These are phyloP conservation scores for Geococcyx californianus DNA, from an alignment of 2,113 vertebrate species.

Conservation along the genomic window DNA sequence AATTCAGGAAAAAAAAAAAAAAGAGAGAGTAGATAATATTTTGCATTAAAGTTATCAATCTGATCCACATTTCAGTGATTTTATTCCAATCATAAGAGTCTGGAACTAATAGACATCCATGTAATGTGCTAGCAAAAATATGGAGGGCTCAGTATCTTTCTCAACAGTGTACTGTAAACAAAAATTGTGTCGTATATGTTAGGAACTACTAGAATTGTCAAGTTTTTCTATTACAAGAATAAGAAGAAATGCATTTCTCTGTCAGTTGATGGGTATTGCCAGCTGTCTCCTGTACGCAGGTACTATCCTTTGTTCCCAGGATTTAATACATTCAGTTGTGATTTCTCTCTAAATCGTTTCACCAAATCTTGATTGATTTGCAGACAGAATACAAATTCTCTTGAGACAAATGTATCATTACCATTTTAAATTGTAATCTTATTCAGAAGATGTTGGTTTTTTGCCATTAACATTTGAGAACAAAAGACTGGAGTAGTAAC, in stretches of 20 bases:
- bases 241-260: not conserved
- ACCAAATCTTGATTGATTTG: slow-evolving; percentile 40
- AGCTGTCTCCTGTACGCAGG: slow-evolving; percentile 24
- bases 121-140: not conserved
- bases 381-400: slow-evolving; percentile 38
- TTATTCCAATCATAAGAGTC: not conserved
- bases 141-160: not conserved
- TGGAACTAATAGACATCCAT: not conserved
- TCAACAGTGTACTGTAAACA: not conserved
- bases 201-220: not conserved
- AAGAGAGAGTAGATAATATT: not conserved
- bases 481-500: slow-evolving; percentile 24
- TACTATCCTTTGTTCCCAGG: slow-evolving; percentile 46
- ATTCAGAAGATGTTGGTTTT: not conserved
- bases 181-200: not conserved
- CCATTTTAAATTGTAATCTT: slow-evolving; percentile 60
- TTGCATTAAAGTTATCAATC: slow-evolving; percentile 25
- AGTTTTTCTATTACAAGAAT: not conserved
- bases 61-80: slow-evolving; percentile 24
- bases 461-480: slow-evolving; percentile 40
- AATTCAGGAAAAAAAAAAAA: not conserved
- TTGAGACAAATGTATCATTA: slow-evolving; percentile 55
- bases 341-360: slow-evolving; percentile 38
- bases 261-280: not conserved
- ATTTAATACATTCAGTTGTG: slow-evolving; percentile 47